These are phyloP conservation scores for Lycaena phlaeas DNA, from an alignment of 2,888 invertebrate genomes.

Conservation along the genomic window DNA sequence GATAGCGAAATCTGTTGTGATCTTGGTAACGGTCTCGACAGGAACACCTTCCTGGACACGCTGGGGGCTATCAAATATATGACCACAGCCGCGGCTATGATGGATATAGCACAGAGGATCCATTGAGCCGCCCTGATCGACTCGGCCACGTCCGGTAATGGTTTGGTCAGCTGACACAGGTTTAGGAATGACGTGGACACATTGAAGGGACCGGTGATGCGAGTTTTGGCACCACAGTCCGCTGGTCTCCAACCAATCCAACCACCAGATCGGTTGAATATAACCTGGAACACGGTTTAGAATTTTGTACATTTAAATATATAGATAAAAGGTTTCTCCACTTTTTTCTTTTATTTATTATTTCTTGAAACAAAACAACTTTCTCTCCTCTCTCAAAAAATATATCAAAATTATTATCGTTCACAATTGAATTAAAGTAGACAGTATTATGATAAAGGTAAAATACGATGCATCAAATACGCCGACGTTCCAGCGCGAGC, in stretches of 20 bases:
- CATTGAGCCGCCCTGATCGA: slow-evolving; percentile 56
- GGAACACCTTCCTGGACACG: slow-evolving; percentile 37
- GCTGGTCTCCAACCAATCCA: slow-evolving; percentile 60
- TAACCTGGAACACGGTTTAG: slow-evolving; percentile 50
- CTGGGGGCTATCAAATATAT: slow-evolving; percentile 51
- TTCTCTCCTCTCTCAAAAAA: too few relatives aligned
- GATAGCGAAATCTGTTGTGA: slow-evolving; percentile 50
- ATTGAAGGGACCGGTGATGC: slow-evolving; percentile 51
- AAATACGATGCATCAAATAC: too few relatives aligned
- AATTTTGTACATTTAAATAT: too few relatives aligned
- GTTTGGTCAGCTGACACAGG: slow-evolving; percentile 32
- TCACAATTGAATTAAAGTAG: too few relatives aligned
- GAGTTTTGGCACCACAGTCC: slow-evolving; percentile 49
- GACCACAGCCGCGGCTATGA: slow-evolving; percentile 43
- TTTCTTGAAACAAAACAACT: too few relatives aligned
- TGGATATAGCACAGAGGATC: slow-evolving; percentile 44
- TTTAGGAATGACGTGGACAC: slow-evolving; percentile 31
- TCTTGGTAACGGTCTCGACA: slow-evolving; percentile 31
- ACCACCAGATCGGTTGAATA: slow-evolving; percentile 60
- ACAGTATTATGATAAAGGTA: too few relatives aligned
- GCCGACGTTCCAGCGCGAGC: too few relatives aligned
- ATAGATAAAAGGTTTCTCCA: too few relatives aligned
- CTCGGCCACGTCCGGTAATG: slow-evolving; percentile 32
- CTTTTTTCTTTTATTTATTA: too few relatives aligned
- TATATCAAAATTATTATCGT: too few relatives aligned